Evolutionary conservation across 2,888 invertebrate species (phyloP).

Genomic region (Dascillus cervinus): DNA sequence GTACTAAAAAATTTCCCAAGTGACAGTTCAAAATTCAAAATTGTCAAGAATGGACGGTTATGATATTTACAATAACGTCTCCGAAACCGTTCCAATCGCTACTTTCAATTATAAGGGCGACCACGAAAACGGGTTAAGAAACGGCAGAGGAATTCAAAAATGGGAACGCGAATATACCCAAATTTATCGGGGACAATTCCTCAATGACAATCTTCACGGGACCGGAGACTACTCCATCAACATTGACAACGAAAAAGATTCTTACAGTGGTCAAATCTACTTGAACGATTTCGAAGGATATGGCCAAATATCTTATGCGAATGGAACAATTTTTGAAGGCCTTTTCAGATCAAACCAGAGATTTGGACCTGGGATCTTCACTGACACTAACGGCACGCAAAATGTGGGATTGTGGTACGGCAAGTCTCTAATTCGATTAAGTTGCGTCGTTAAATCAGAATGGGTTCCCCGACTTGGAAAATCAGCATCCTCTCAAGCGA

Average conservation of each 20-base stretch:
- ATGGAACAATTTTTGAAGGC: slow-evolving; percentile 42
- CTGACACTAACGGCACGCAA: slow-evolving; percentile 39
- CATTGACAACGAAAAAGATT: slow-evolving; percentile 26
- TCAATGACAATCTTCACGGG: slow-evolving; percentile 46
- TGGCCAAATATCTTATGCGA: slow-evolving; percentile 45
- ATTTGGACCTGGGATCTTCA: slow-evolving; percentile 51
- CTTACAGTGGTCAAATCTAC: slow-evolving; percentile 48
- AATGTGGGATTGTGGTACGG: slow-evolving; percentile 53
- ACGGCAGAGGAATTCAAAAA: slow-evolving; percentile 13
- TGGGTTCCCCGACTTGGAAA: slow-evolving; percentile 28
- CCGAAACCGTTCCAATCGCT: background rate
- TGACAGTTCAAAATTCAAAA: no score
- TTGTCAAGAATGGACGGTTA: no score
- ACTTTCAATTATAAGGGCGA: slow-evolving; percentile 11
- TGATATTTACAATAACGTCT: no score
- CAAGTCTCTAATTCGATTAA: slow-evolving; percentile 41
- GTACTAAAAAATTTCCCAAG: no score
- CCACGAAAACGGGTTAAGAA: slow-evolving; percentile 10
- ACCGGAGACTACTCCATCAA: slow-evolving; percentile 43
- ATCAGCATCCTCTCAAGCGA: slow-evolving; percentile 26
- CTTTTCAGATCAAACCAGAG: slow-evolving; percentile 46
- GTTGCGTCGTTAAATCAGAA: slow-evolving; percentile 20
- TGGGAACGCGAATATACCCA: slow-evolving; percentile 30
- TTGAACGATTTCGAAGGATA: slow-evolving; percentile 49
- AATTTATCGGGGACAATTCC: slow-evolving; percentile 41